Base-by-base conservation (phyloP, 2,888 invertebrate genomes). In the Apodemia zela region DNA sequence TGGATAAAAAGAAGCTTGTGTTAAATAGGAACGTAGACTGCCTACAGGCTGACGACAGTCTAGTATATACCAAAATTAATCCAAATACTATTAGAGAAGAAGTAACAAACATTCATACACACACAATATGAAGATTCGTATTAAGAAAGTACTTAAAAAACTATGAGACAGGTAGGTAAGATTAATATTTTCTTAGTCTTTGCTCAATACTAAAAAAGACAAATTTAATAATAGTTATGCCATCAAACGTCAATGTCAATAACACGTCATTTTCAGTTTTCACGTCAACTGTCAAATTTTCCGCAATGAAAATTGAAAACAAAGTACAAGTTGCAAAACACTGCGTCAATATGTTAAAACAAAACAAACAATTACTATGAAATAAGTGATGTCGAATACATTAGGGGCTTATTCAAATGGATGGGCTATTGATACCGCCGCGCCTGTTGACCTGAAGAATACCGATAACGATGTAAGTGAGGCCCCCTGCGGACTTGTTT, bases 401-500 rank as follows among this genome's bases (percentile, higher is more conserved):
- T 65, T 78, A 64, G 74, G 73, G 65, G 78, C 77, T 68, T 84
- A 80, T 76, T 76, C 87, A 62, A 84, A 88, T 73, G 89, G 90
- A 72, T 91, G 90, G 90, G 88, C 90, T 73, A 87, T 87, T 72
- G 90, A 91, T 73, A 87, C 87, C 60, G 78, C 86, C 67, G 78
- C 81, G 76, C 89, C 90, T 66, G 76, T 83, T 84, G 90, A 90
- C 87, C 88, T 81, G 73, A 77, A 78, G 75, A 79, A 73, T 75
- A 72, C 82, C 62, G 89, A 90, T 88, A 89, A 81, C 75, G 84
- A 87, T 72, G 90, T 90, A 88, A 89, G 89, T 78, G 62, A 82
- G 81, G 80, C 79, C 90, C 89, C 90, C 90, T 84, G 88, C 84
- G 73, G 74, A 81, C 79, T 86, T 89, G 87, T 89, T 90, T 88